Evolutionary conservation across 2,113 vertebrate species (phyloP).

Genomic region (Xenotilapia leptura): DNA sequence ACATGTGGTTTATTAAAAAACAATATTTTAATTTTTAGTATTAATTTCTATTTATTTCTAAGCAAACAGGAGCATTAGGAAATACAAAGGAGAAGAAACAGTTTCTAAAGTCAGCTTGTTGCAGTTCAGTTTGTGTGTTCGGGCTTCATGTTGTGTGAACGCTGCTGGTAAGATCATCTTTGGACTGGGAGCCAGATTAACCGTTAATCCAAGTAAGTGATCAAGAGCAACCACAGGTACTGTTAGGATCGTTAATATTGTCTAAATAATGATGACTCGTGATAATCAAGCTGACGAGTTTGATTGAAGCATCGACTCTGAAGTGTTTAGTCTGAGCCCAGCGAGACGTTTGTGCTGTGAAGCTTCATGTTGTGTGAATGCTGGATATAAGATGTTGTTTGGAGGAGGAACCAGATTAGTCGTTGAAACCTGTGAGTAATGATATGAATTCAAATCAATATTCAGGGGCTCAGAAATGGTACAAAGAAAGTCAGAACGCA

Average conservation of each 20-base stretch:
- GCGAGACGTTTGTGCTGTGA: accelerated
- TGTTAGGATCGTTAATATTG: accelerated
- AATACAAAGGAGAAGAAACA: accelerated
- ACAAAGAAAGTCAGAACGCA: accelerated
- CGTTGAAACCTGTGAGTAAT: accelerated
- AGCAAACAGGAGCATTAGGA: accelerated
- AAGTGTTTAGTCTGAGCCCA: background rate
- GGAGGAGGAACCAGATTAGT: background rate
- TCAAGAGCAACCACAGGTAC: accelerated
- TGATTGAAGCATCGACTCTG: background rate
- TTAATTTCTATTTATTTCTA: accelerated
- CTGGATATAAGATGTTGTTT: background rate
- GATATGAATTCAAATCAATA: background rate
- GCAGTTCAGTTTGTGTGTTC: background rate
- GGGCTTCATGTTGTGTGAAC: background rate
- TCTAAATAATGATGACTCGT: background rate
- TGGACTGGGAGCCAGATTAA: background rate
- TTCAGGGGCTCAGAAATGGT: accelerated
- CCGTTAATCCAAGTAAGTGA: background rate
- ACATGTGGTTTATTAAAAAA: accelerated
- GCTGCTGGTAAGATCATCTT: accelerated
- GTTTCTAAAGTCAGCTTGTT: background rate
- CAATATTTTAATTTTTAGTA: background rate
- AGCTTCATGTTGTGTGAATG: background rate
- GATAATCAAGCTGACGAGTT: background rate